Base-by-base conservation (phyloP, 53 echinoderm and acorn worm species). In the Arbacia lixula region DNA sequence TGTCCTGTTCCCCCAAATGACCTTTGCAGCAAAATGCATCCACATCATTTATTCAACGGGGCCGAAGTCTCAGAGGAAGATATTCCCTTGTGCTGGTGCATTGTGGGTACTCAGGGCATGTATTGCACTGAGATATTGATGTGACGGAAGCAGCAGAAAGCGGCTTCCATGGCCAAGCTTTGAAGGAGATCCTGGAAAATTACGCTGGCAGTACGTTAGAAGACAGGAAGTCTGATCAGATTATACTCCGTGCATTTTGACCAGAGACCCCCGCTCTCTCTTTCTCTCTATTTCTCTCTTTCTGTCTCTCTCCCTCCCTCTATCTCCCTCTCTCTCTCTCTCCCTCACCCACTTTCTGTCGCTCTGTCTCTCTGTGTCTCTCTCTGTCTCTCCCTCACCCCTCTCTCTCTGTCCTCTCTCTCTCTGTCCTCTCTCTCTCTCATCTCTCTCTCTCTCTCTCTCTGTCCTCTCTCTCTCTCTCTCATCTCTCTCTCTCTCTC, bases 381-480 rank as follows among this genome's bases (percentile, higher is more conserved):
- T 55, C 26, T 55, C 22, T 12, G 55, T 55, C 4, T 55, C 0
- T 55, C 2, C 6, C 3, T 55, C 21, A 24, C 26, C 12, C 22
- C 21, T 14, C 26, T 26, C 12, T 55, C 30, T 60, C 26, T 60
- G n/a, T n/a, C n/a, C 60, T 26, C 27, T 60, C 60, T 60, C 60
- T 60, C 27, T 60, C 30, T 60, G 29, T 60, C 27, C n/a, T n/a
- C 55, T 12, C 21, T 12, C 1, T 55, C 8, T 55, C 14, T 20
- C 1, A 1, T 17, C 55, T 3, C 55, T 26, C 21, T 1, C 26
- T 55, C 22, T 55, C 10, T 55, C 21, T 55, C 55, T 55, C 30
- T 60, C 26, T 60, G n/a, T n/a, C n/a, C 60, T 26, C 27, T 60
- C 60, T 60, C 60, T 60, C 27, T 60, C 30, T 60, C 60, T 60